Evolutionary conservation across 2,888 invertebrate species (phyloP).

Genomic region (Gisinianus flammeolus): DNA sequence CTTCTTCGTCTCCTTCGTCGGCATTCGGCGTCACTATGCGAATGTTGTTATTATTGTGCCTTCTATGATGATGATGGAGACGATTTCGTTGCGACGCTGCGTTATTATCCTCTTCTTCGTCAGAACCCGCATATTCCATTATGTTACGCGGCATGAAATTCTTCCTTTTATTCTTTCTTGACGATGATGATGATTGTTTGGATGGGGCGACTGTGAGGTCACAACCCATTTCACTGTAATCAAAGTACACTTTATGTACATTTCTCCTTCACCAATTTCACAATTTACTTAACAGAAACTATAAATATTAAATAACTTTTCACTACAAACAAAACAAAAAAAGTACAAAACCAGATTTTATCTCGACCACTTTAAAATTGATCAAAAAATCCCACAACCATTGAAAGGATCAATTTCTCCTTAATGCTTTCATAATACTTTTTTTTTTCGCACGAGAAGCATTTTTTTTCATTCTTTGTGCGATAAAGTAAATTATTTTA

Average conservation of each 20-base stretch:
- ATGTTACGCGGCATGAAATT: constrained; percentile 80
- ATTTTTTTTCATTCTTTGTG: too few relatives aligned
- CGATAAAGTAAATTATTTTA: too few relatives aligned
- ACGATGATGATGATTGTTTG: constrained; percentile 46
- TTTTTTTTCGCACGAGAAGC: too few relatives aligned
- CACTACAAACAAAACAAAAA: too few relatives aligned
- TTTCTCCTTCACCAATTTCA: too few relatives aligned
- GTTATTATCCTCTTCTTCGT: constrained; percentile 59
- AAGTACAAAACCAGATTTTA: too few relatives aligned
- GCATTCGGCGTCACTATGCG: constrained; percentile 40
- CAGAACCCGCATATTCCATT: constrained; percentile 60
- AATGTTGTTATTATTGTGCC: constrained; percentile 35
- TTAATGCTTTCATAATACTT: neutral
- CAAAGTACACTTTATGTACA: too few relatives aligned
- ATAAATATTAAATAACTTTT: too few relatives aligned
- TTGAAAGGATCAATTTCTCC: too few relatives aligned
- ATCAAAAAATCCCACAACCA: too few relatives aligned
- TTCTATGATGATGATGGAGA: constrained; percentile 32
- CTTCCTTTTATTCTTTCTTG: constrained; percentile 74
- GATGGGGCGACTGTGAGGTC: constrained; percentile 49
- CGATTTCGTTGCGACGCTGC: constrained; percentile 47
- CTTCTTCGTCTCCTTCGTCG: constrained; percentile 42
- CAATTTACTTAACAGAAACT: too few relatives aligned
- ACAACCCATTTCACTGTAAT: constrained; percentile 55
- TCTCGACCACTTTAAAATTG: too few relatives aligned